phyloP scores from a whole-genome alignment of 2,888 invertebrate species.

The Lepidochitona cinerea region DNA sequence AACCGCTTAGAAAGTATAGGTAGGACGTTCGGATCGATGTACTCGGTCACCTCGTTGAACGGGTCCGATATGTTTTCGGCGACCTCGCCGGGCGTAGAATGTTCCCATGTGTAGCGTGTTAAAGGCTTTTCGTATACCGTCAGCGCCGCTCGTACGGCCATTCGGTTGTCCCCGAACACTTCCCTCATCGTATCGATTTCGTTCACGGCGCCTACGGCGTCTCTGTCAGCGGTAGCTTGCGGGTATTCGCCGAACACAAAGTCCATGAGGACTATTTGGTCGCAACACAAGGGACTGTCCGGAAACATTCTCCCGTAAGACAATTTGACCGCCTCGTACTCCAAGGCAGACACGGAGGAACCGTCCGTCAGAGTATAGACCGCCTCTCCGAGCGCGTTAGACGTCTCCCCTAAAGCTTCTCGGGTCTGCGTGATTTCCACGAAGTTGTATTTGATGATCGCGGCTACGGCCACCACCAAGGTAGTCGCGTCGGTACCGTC shows the following conservation, averaged over 20 bases:
- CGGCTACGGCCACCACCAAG: not conserved
- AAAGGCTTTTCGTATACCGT: not conserved
- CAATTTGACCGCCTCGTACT: not conserved
- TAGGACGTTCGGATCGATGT: not conserved
- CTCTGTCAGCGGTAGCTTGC: not conserved
- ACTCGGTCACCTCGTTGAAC: not conserved
- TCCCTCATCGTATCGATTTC: not conserved
- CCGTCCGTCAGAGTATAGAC: not conserved
- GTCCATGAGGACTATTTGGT: not conserved
- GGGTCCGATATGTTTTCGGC: not conserved
- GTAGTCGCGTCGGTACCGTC: not conserved
- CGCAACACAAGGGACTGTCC: not conserved
- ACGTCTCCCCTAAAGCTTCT: not conserved
- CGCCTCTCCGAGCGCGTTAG: not conserved
- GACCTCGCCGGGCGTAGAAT: not conserved
- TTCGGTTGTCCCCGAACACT: not conserved
- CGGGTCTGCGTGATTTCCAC: too few species aligned
- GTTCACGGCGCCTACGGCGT: not conserved
- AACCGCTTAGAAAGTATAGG: not conserved
- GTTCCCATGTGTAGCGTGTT: not conserved
- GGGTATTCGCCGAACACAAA: not conserved
- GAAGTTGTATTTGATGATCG: not conserved
- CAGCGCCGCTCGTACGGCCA: not conserved
- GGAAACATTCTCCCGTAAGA: not conserved
- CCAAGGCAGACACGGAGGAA: not conserved